phyloP scores from a whole-genome alignment of 2,797 vertebrate genomes.

The Coccyzus lansbergi region DNA sequence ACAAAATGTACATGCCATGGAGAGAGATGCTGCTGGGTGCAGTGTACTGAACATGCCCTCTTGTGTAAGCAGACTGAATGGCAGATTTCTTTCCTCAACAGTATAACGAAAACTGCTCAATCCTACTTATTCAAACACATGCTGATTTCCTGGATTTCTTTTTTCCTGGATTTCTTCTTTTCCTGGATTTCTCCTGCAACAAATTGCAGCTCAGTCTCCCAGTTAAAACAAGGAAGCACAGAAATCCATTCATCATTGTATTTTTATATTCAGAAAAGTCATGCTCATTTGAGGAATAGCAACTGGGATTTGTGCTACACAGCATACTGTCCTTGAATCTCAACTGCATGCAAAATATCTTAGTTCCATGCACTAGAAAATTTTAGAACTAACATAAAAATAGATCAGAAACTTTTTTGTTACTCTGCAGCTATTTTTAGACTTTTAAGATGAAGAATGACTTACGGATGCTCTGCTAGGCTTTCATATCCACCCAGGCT shows the following conservation, averaged over 20 bases:
- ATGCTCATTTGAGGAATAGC: not conserved
- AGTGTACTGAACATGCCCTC: conserved; percentile 19
- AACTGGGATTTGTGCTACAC: not conserved
- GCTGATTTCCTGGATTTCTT: not conserved
- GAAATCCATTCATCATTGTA: not conserved
- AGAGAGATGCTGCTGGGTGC: not conserved
- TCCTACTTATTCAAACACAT: fast-evolving
- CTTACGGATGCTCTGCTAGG: conserved; percentile 96
- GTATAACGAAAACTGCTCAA: not conserved
- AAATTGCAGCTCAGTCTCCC: too few relatives aligned
- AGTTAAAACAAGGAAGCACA: not conserved
- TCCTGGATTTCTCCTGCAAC: too few relatives aligned
- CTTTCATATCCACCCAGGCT: conserved; percentile 95
- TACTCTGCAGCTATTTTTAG: not conserved
- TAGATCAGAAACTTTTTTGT: not conserved
- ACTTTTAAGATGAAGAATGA: conserved; percentile 28
- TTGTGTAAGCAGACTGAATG: not conserved
- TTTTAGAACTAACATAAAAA: not conserved
- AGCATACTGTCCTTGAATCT: not conserved
- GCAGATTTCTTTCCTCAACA: not conserved
- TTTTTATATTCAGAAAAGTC: not conserved
- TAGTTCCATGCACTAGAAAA: not conserved
- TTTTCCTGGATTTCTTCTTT: not conserved
- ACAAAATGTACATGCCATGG: not conserved
- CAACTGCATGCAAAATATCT: fast-evolving